Conservation (phyloP, 1,140 invertebrate genomes). For the Brachionus koreanus region DNA sequence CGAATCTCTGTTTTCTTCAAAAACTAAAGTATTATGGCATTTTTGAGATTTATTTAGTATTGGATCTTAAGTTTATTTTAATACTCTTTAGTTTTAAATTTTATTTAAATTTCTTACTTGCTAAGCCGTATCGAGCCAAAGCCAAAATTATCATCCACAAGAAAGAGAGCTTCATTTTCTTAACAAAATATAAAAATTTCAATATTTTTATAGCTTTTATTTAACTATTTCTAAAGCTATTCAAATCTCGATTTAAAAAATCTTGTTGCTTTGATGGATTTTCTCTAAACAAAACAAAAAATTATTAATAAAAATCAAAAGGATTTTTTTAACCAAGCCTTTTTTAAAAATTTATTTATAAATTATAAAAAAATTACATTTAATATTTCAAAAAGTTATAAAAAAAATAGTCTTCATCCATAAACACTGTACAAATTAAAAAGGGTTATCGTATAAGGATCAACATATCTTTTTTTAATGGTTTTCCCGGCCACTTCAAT, state of each 20-base stretch:
- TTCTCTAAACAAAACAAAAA: too few relatives aligned
- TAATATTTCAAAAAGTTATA: not conserved
- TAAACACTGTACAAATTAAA: not conserved
- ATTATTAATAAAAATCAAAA: not conserved
- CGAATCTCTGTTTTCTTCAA: not conserved
- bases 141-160: not conserved
- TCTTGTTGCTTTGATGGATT: not conserved
- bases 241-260: not conserved
- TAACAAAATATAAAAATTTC: not conserved
- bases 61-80: not conserved
- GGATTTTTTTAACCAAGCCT: not conserved
- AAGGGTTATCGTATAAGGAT: not conserved
- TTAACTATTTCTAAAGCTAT: not conserved
- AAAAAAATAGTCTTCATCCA: not conserved
- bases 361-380: too few relatives aligned
- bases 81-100: not conserved
- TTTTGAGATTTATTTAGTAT: not conserved
- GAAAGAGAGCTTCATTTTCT: not conserved
- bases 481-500: not conserved
- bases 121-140: not conserved
- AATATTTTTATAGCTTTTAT: not conserved
- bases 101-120: not conserved
- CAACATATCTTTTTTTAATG: not conserved
- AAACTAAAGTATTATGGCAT: not conserved
- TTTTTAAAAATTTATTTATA: not conserved